phyloP scores from a whole-genome alignment of 2,888 invertebrate genomes.

The Drosophila longiperda region DNA sequence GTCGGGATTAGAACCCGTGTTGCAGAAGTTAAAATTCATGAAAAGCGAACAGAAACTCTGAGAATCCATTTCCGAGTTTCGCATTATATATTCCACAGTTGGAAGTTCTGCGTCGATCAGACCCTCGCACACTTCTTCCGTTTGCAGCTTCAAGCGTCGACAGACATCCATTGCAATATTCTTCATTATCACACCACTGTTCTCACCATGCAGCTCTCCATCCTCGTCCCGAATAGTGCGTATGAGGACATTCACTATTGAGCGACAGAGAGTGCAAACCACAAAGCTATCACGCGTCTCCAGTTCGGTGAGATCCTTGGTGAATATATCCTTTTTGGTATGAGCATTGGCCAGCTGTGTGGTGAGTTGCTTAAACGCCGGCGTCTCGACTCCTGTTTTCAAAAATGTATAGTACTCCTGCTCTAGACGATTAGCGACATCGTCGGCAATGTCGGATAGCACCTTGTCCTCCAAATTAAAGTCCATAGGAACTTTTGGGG shows the following conservation, averaged over 20 bases:
- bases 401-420: slow-evolving; percentile 74
- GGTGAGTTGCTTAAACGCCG: slow-evolving; percentile 64
- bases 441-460: slow-evolving; percentile 73
- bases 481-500: slow-evolving; percentile 63
- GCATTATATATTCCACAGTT: slow-evolving; percentile 87
- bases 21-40: slow-evolving; percentile 77
- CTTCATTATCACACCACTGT: slow-evolving; percentile 78
- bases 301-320: slow-evolving; percentile 67
- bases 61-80: slow-evolving; percentile 84
- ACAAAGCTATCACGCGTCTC: slow-evolving; percentile 70
- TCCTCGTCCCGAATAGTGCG: slow-evolving; percentile 86
- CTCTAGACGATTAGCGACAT: slow-evolving; percentile 69
- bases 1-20: slow-evolving; percentile 50
- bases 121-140: slow-evolving; percentile 87
- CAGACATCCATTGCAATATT: slow-evolving; percentile 86
- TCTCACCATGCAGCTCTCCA: slow-evolving; percentile 82
- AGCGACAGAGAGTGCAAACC: slow-evolving; percentile 77
- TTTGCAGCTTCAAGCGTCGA: slow-evolving; percentile 86
- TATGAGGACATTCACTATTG: slow-evolving; percentile 66
- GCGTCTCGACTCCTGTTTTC: slow-evolving; percentile 76
- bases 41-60: slow-evolving; percentile 84
- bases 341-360: slow-evolving; percentile 76
- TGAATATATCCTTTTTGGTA: slow-evolving; percentile 73
- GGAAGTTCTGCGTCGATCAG: slow-evolving; percentile 87
- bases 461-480: slow-evolving; percentile 64